Evolutionary conservation across 2,113 vertebrate species (phyloP), one percentile per base, ranked within the genome.

Genomic region (Erythrocercus mccallii): DNA sequence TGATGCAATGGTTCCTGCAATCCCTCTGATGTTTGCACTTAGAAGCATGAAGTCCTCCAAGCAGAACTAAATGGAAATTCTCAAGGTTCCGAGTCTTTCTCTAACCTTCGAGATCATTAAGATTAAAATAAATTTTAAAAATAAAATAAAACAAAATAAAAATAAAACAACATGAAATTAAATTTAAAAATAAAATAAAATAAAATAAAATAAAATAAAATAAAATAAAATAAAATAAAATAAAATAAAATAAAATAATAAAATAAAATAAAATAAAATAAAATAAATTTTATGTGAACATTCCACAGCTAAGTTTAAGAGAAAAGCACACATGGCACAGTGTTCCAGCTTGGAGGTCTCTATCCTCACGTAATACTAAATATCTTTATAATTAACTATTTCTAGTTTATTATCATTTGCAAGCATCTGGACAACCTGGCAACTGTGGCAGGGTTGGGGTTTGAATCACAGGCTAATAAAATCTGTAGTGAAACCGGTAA

Each of bases 401-500:
- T 91, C 64, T 27, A 30, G 88, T 91, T 88, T 92, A 85, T 92
- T 87, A 80, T 64, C 74, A 60, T 92, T 77, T 74, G 58, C 71
- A 86, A 92, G 42, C 68, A 95, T 83, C 87, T 96, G 95, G 90
- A 94, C 85, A 91, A 64, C 16, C 93, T 93, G 95, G 86, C 72
- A 93, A n/a, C 56, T 19, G 65, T 61, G 35, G 12, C 61, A 74
- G 77, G 35, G 19, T 11, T 80, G 51, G 44, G 72, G 81, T 73
- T 95, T 84, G 58, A 78, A 54, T 94, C 84, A 57, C 31, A 38
- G 33, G 47, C 50, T 65, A 86, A 77, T 69, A 70, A 96, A 97
- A 94, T 62, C 76, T 62, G 35, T 19, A 31, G 28, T 15, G 50
- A 57, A 61, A 80, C 35, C 25, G 85, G 71, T 70, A 86, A 94